Evolutionary conservation across 2,113 vertebrate genomes (phyloP).

Genomic region (Leucosticte australis): DNA sequence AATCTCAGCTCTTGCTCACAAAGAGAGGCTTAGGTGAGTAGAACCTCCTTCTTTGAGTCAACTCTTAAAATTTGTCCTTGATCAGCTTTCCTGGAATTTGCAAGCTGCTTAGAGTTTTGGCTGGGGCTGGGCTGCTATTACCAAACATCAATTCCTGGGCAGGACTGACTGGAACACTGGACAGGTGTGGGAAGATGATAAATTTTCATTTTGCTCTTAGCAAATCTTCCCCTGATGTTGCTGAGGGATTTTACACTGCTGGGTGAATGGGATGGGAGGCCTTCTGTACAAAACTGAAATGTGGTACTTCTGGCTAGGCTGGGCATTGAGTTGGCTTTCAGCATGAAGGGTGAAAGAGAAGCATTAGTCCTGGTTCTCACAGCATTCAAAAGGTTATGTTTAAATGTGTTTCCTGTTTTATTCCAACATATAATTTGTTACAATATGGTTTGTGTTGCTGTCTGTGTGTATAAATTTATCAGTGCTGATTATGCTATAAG

Average conservation of each 20-base stretch:
- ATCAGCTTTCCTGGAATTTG: not conserved
- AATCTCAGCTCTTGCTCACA: not conserved
- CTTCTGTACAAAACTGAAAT: not conserved
- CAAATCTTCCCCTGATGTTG: not conserved
- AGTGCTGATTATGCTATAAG: not conserved
- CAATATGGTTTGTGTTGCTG: not conserved
- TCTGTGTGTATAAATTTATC: not conserved
- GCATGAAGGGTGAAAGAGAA: not conserved
- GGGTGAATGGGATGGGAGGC: not conserved
- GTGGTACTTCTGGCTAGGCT: not conserved
- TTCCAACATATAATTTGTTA: not conserved
- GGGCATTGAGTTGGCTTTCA: conserved; percentile 2
- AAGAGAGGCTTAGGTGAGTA: not conserved
- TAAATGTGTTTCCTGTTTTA: conserved; percentile 33
- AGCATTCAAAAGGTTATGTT: conserved; percentile 9
- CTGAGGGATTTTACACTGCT: not conserved
- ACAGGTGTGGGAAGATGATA: not conserved
- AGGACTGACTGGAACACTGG: not conserved
- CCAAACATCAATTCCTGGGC: not conserved
- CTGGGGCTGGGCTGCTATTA: not conserved
- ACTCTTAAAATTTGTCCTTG: not conserved
- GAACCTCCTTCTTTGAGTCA: not conserved
- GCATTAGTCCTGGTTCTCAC: conserved; percentile 9
- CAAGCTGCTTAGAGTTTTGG: not conserved
- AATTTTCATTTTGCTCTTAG: conserved; percentile 17